Conservation (phyloP, 2,888 invertebrate genomes). For the Cabera pusaria region DNA sequence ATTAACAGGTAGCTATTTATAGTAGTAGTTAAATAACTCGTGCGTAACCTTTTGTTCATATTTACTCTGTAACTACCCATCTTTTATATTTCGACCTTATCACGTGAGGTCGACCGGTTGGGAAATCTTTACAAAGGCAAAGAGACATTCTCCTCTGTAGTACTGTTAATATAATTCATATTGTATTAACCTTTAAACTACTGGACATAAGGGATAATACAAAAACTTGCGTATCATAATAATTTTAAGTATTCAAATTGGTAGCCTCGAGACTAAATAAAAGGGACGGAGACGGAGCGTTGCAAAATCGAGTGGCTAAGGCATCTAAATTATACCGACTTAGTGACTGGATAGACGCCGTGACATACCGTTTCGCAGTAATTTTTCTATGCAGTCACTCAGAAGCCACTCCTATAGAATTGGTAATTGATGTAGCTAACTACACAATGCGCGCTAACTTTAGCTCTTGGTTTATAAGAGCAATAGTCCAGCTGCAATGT, state of each 20-base stretch:
- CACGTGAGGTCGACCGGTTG: slow-evolving; percentile 37
- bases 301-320: slow-evolving; percentile 53
- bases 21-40: slow-evolving; percentile 26
- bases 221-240: slow-evolving; percentile 18
- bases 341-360: slow-evolving; percentile 54
- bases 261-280: slow-evolving; percentile 31
- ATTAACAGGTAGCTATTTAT: slow-evolving; percentile 27
- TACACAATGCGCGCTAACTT: slow-evolving; percentile 37
- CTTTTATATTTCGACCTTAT: slow-evolving; percentile 38
- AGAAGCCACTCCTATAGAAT: slow-evolving; percentile 28
- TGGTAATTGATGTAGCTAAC: slow-evolving; percentile 9
- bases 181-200: slow-evolving; percentile 32
- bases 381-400: slow-evolving; percentile 51
- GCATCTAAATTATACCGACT: slow-evolving; percentile 48
- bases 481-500: slow-evolving; percentile 33
- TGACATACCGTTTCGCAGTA: slow-evolving; percentile 58
- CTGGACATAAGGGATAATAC: slow-evolving; percentile 15
- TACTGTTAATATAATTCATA: slow-evolving; percentile 34
- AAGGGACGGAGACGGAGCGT: slow-evolving; percentile 41
- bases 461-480: background rate
- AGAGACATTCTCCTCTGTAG: slow-evolving; percentile 34
- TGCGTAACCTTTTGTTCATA: slow-evolving; percentile 33
- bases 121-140: slow-evolving; percentile 32
- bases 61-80: slow-evolving; percentile 37
- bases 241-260: slow-evolving; percentile 18